Conservation (phyloP, 2,797 vertebrate species). For the Myotis daubentonii region DNA sequence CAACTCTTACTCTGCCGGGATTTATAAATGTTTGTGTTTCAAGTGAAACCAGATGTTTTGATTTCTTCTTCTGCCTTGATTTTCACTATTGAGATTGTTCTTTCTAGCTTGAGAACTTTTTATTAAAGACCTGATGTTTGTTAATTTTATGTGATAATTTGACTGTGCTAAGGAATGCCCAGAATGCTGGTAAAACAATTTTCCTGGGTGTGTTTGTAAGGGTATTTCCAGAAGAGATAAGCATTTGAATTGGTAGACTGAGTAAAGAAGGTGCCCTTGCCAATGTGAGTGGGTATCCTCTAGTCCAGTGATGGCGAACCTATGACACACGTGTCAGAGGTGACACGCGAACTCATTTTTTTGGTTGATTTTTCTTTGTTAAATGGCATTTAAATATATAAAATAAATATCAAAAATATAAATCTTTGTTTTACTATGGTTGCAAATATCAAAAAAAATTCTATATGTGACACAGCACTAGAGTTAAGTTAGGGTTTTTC, state of each 20-base stretch:
- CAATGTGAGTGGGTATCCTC: not conserved
- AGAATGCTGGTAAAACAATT: not conserved
- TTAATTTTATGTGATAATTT: not conserved
- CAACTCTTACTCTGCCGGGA: not conserved
- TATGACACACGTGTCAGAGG: too few species aligned
- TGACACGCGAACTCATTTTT: too few species aligned
- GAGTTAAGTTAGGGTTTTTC: too few species aligned
- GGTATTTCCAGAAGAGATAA: not conserved
- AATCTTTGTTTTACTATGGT: too few species aligned
- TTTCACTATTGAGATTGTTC: not conserved
- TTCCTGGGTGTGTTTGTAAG: not conserved
- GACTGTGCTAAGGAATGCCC: not conserved
- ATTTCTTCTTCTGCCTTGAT: constrained; percentile 22
- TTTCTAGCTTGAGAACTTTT: not conserved
- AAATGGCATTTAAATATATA: too few species aligned
- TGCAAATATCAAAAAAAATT: too few species aligned
- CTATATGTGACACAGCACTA: too few species aligned
- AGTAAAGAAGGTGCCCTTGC: not conserved
- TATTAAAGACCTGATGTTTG: not conserved
- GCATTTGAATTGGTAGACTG: not conserved
- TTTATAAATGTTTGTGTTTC: constrained; percentile 10
- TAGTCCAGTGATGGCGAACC: not conserved
- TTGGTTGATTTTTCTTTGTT: too few species aligned
- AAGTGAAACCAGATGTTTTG: not conserved
- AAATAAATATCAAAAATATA: too few species aligned